Evolutionary conservation across 2,113 vertebrate genomes (phyloP).

Genomic region (Melanocharis versteri): DNA sequence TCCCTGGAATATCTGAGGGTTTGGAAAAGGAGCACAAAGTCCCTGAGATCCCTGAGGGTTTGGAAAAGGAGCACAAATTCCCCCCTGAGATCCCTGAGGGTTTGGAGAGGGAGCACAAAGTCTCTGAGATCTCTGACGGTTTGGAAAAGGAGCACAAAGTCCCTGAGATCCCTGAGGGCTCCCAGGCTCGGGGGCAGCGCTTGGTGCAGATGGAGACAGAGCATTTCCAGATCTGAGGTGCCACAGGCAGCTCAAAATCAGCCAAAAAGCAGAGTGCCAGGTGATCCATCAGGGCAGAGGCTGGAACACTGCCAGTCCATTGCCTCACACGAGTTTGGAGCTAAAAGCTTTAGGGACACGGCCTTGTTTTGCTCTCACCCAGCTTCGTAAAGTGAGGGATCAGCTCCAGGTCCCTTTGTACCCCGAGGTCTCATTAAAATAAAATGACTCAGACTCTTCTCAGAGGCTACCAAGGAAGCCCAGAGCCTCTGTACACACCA

Average conservation of each 20-base stretch:
- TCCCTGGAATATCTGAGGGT: accelerated
- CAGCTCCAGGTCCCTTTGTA: not conserved
- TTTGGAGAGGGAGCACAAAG: not conserved
- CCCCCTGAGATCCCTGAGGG: not conserved
- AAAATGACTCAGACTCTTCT: not conserved
- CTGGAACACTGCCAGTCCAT: not conserved
- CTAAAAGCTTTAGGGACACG: not conserved
- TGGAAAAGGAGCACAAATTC: not conserved
- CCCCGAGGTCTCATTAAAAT: not conserved
- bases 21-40: not conserved
- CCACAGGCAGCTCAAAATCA: not conserved
- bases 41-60: not conserved
- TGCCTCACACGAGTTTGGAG: not conserved
- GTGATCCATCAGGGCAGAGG: not conserved
- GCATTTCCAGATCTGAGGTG: accelerated
- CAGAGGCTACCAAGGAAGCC: not conserved
- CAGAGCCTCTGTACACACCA: not conserved
- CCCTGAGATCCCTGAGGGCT: not conserved
- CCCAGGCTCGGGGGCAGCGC: not conserved
- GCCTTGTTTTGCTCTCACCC: not conserved
- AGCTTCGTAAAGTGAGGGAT: not conserved
- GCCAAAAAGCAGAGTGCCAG: accelerated
- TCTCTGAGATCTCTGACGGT: not conserved
- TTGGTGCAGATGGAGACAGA: accelerated
- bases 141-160: not conserved